These are phyloP conservation scores for Danio kyathit DNA, from an alignment of 2,797 vertebrate genomes.

Conservation along the genomic window DNA sequence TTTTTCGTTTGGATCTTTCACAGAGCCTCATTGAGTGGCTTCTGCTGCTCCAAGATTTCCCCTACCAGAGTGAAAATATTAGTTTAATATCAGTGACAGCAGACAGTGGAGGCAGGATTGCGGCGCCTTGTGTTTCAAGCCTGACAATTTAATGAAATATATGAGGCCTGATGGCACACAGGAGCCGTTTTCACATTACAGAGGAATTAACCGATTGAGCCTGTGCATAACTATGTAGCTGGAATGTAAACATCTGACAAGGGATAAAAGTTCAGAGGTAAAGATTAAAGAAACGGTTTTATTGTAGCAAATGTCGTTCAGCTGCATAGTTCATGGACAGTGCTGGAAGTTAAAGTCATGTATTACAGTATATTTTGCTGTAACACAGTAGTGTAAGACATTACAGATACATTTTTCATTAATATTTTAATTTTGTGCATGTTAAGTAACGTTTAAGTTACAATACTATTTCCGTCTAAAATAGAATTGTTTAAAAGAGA, in stretches of 20 bases:
- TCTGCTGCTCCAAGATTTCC: slow-evolving; percentile 43
- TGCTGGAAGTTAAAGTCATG: no score
- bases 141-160: slow-evolving; percentile 57
- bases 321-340: no score
- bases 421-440: no score
- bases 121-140: slow-evolving; percentile 33
- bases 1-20: slow-evolving; percentile 27
- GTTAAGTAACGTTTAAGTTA: no score
- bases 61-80: slow-evolving; percentile 53
- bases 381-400: no score
- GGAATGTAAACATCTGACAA: slow-evolving; percentile 12
- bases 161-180: slow-evolving; percentile 28
- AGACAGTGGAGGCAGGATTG: slow-evolving; percentile 40
- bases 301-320: no score
- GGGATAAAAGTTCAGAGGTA: neutral
- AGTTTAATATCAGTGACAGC: slow-evolving; percentile 57
- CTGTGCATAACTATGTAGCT: slow-evolving; percentile 11
- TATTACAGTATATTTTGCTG: no score
- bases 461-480: no score
- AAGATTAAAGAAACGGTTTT: no score
- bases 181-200: slow-evolving; percentile 54
- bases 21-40: slow-evolving; percentile 47
- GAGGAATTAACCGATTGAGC: slow-evolving; percentile 42
- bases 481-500: no score
- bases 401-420: no score